These are phyloP conservation scores for Siderastrea radians DNA, from an alignment of 92 coral and sea anemone genomes.

Conservation along the genomic window DNA sequence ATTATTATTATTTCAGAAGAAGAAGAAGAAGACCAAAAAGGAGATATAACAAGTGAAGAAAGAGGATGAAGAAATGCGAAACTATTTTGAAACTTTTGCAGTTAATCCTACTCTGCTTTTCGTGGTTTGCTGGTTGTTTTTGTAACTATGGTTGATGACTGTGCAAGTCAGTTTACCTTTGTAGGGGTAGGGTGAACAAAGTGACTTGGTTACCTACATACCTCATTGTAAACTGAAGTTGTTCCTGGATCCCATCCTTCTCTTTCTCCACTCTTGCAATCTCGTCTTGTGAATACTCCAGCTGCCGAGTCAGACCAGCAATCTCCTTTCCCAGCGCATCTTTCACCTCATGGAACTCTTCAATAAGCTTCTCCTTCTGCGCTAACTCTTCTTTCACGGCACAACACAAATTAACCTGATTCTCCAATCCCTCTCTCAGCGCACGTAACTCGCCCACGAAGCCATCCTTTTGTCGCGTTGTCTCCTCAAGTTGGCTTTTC, in stretches of 20 bases:
- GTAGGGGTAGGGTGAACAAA: too few species aligned
- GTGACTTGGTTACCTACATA: not conserved
- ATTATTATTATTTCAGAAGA: too few species aligned
- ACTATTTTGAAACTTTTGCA: too few species aligned
- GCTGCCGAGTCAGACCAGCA: constrained; percentile 46
- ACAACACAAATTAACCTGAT: constrained; percentile 58
- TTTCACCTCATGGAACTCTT: constrained; percentile 58
- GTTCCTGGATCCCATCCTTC: constrained; percentile 48
- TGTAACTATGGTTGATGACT: too few species aligned
- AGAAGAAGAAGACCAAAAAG: too few species aligned
- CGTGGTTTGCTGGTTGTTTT: too few species aligned
- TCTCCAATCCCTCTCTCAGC: constrained; percentile 72
- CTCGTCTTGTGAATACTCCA: constrained; percentile 48
- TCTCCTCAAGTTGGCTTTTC: constrained; percentile 74
- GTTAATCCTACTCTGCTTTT: too few species aligned
- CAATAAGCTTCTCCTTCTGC: constrained; percentile 64
- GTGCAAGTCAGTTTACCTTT: too few species aligned
- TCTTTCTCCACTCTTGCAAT: constrained; percentile 59
- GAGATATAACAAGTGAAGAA: too few species aligned
- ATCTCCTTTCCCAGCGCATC: constrained; percentile 63
- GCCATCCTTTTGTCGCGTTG: constrained; percentile 69
- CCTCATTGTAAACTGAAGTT: constrained; percentile 73
- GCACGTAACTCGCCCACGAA: constrained; percentile 69
- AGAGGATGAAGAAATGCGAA: too few species aligned
- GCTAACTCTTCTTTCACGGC: constrained; percentile 69